These are phyloP conservation scores for Dysmachus trigonus DNA, from an alignment of 2,888 invertebrate species.

Conservation along the genomic window DNA sequence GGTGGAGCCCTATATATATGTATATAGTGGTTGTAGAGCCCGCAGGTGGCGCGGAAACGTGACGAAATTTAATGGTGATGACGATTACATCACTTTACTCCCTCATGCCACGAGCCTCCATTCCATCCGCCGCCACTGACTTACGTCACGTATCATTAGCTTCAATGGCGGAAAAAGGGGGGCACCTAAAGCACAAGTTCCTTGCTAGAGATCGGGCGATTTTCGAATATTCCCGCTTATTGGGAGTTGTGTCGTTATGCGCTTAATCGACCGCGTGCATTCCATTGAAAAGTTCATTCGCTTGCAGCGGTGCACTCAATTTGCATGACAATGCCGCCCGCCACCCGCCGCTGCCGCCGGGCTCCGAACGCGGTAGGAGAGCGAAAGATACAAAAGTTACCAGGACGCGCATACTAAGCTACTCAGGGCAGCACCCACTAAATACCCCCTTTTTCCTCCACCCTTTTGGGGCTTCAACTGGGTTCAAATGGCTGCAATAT, in stretches of 20 bases:
- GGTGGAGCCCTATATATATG: no score
- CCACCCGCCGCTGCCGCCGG: no score
- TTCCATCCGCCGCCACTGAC: not conserved
- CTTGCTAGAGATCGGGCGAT: not conserved
- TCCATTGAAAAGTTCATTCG: slow-evolving; percentile 29
- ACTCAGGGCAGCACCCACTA: not conserved
- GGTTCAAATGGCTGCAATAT: not conserved
- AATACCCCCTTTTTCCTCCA: not conserved
- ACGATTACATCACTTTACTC: not conserved
- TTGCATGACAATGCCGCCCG: slow-evolving; percentile 27
- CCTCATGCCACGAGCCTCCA: not conserved
- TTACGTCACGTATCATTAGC: not conserved
- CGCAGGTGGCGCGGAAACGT: not conserved
- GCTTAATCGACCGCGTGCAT: not conserved
- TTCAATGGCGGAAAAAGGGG: no score
- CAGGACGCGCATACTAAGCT: not conserved
- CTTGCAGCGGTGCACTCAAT: slow-evolving; percentile 23
- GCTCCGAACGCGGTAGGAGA: not conserved
- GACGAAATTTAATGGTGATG: not conserved
- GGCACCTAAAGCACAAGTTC: not conserved
- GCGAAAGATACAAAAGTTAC: not conserved
- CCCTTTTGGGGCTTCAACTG: not conserved
- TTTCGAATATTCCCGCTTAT: not conserved
- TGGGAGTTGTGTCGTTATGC: not conserved
- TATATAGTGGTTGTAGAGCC: not conserved